Base-by-base conservation (phyloP, 92 coral and sea anemone genomes). In the Micromussa lordhowensis region DNA sequence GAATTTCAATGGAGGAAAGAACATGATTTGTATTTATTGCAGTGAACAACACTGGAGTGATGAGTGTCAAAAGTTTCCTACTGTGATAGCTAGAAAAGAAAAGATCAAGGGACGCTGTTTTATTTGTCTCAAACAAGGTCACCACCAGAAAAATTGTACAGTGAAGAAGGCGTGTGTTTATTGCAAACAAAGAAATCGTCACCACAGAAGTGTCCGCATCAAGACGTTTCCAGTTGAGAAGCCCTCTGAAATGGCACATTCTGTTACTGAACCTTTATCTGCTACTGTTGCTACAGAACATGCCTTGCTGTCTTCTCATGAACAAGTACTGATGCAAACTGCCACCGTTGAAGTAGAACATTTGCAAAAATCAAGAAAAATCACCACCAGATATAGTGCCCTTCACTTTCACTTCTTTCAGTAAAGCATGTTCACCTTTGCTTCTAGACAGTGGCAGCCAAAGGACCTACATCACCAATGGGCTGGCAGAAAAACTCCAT, bases 371-470 rank as follows among this genome's bases (percentile, higher is more conserved):
- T 74, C 78, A 48, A 18, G 79, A 40, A 82, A 77, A 82, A 32
- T 53, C 31, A 64, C 85, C 72, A 79, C 82, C 30, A 72, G 94
- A 74, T 48, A n/a, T n/a, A n/a, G n/a, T n/a, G n/a, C n/a, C n/a
- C n/a, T n/a, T n/a, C n/a, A n/a, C n/a, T n/a, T n/a, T n/a, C n/a
- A n/a, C n/a, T n/a, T n/a, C n/a, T n/a, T n/a, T n/a, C n/a, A n/a
- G n/a, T n/a, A n/a, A n/a, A n/a, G n/a, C n/a, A n/a, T n/a, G n/a
- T n/a, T n/a, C n/a, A n/a, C n/a, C n/a, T n/a, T n/a, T 88, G 54
- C 82, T 91, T 24, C 53, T 94, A 93, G n/a, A 91, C 66, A 85
- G 85, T 4, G 93, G 94, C 30, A 91, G 93, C 80, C 94, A 91
- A 77, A 34, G 92, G 8, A 71, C 91, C 6, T 93, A 91, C 78